Base-by-base conservation (phyloP, 2,888 invertebrate species). In the Lithophane ornitopus region DNA sequence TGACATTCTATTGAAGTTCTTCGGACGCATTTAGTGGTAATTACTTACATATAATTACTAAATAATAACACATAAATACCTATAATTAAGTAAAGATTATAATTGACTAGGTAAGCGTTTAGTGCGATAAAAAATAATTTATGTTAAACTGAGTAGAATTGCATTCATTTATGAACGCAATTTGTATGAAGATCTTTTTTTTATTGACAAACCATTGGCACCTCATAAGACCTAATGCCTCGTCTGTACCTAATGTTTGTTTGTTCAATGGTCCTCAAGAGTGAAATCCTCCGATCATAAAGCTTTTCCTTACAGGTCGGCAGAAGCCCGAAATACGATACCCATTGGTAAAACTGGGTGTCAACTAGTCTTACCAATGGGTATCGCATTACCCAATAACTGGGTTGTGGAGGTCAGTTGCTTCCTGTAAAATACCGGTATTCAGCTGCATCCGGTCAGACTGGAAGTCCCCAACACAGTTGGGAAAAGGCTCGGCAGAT, bases 41-140 rank as follows among this genome's bases (percentile, higher is more conserved):
- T 41, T 41, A 26, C 11, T 26, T 41, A n/a, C 26, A 41, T 41
- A 19, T 63, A 26, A 63, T 63, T 7, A 44, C 44, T 44, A 7
- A 26, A 65, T 65, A 26, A 65, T 44, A 44, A 65, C 26, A 65
- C 63, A 44, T 44, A 65, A 44, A 19, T 44, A 44, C 41, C 12
- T 26, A 11, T 19, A 44, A 26, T 65, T 65, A 65, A 65, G 7
- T 7, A 44, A 7, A 7, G 19, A 19, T 41, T 63, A 63, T 44
- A 63, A 63, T 11, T 19, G 26, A 44, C 7, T 63, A 63, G 63
- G 26, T 41, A 11, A 19, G 19, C 7, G 6, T 41, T 26, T 26
- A 41, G 26, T 26, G 12, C 14, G 7, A 11, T 63, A 11, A 6
- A 63, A 41, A 63, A 63, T 11, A 41, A 19, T 41, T 26, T 41